Percentiles rank a stretch among this genome's conserved stretches.
phyloP scores from a whole-genome alignment of 2,888 invertebrate genomes.

The Agapostemon virescens region DNA sequence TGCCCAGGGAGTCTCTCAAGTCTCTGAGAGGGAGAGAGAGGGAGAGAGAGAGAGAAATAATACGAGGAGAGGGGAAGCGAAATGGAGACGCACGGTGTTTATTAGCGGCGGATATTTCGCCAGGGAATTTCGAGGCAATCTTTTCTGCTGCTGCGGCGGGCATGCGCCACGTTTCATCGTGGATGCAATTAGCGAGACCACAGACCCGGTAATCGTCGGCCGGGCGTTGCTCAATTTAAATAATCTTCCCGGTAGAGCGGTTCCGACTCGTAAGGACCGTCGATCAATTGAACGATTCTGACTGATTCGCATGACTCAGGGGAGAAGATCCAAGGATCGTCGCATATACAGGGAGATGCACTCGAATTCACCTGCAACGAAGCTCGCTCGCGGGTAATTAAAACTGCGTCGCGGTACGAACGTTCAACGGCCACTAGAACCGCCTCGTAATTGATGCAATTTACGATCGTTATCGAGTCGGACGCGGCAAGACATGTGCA shows the following conservation, averaged over 20 bases:
- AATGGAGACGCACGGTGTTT: constrained; percentile 31
- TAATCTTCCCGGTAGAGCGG: constrained; percentile 42
- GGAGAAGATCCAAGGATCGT: not conserved
- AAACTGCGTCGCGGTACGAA: constrained; percentile 4
- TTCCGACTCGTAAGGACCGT: constrained; percentile 5
- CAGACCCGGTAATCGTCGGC: constrained; percentile 54
- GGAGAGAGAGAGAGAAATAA: not conserved
- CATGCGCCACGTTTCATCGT: constrained; percentile 44
- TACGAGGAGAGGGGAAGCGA: not conserved
- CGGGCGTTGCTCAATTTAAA: constrained; percentile 60
- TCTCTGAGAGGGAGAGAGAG: not conserved
- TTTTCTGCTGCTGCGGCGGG: constrained; percentile 44
- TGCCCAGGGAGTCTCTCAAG: not conserved
- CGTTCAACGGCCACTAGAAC: not conserved
- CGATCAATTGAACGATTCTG: constrained; percentile 11
- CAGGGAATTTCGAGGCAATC: constrained; percentile 40
- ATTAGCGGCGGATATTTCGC: constrained; percentile 50
- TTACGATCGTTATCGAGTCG: constrained; percentile 26
- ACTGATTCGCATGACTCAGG: not conserved
- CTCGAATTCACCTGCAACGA: constrained; percentile 14
- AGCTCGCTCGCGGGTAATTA: constrained; percentile 15
- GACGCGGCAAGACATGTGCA: not conserved
- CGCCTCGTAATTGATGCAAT: constrained; percentile 26
- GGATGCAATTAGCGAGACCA: constrained; percentile 62
- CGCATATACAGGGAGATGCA: not conserved